phyloP scores from a whole-genome alignment of 1,140 invertebrate species.

The Chrysoperla carnea region DNA sequence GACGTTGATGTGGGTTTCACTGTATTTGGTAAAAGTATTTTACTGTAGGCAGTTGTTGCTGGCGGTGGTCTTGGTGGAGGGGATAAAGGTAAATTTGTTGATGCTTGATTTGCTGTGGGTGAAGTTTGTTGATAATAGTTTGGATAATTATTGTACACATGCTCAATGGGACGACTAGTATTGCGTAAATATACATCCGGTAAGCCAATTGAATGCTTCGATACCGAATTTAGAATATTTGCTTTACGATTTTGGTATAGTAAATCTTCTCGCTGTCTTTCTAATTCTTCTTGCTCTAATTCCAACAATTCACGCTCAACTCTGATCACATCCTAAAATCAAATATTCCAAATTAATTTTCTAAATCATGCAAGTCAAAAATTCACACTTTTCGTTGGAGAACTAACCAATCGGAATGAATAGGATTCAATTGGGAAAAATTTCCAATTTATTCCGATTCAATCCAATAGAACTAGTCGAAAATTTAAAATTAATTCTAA shows the following conservation, averaged over 20 bases:
- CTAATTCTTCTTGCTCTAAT: slow-evolving; percentile 57
- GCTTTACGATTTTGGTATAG: slow-evolving; percentile 25
- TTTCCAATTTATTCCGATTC: too few relatives aligned
- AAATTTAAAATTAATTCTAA: too few relatives aligned
- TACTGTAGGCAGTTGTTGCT: slow-evolving; percentile 12
- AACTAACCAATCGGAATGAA: too few relatives aligned
- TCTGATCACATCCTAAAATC: slow-evolving; percentile 43
- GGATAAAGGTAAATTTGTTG: slow-evolving; percentile 14
- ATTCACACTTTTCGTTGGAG: too few relatives aligned
- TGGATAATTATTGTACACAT: background rate
- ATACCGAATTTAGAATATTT: background rate
- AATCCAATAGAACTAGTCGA: too few relatives aligned
- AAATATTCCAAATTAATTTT: background rate
- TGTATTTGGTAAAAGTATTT: background rate
- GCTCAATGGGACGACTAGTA: background rate
- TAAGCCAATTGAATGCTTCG: slow-evolving; percentile 27
- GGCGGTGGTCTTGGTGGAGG: slow-evolving; percentile 4
- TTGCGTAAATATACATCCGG: slow-evolving; percentile 30
- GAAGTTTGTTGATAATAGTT: slow-evolving; percentile 30
- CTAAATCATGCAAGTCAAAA: too few relatives aligned
- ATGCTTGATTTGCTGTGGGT: slow-evolving; percentile 33
- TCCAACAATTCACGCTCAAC: slow-evolving; percentile 59
- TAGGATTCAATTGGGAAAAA: too few relatives aligned
- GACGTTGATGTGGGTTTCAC: slow-evolving; percentile 12
- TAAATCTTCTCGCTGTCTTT: slow-evolving; percentile 50